Base-by-base conservation (phyloP, 1,140 invertebrate genomes). In the Lepidurus arcticus region DNA sequence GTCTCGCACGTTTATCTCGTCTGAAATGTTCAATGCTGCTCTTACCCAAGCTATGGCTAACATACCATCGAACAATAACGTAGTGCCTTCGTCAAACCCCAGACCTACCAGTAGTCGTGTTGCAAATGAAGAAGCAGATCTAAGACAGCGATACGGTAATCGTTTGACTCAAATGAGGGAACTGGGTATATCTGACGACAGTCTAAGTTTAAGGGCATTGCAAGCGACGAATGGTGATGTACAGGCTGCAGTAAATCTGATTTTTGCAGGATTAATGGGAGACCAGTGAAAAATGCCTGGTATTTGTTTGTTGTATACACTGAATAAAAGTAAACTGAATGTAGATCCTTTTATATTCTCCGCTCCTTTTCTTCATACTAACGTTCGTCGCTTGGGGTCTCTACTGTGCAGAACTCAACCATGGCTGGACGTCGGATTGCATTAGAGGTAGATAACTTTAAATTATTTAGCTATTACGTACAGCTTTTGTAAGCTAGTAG, bases 181-280 rank as follows among this genome's bases (percentile, higher is more conserved):
- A 44, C 85, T 87, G 84, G 87, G 87, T 8, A 87, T 88, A n/a
- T 83, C 83, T 76, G 86, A 88, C 82, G 86, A 87, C 75, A 84
- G 82, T 73, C 79, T 86, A n/a, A 86, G 85, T 74, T 80, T 84
- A 11, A 82, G 84, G 78, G 87, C 86, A 43, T 80, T 88, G 10
- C 82, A 85, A 76, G 85, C 85, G 7, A 87, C 86, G 34, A 85
- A 84, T 74, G 87, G 87, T 53, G 86, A 88, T 79, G 83, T 88
- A 9, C 84, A 87, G 73, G 84, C 85, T 45, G 87, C 87, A 24
- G 77, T 87, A 1, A 86, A 87, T 78, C 82, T 87, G 42, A 85
- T 88, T 74, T 87, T 87, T 83, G 86, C 85, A 24, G 82, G 83
- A 75, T 80, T 80, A 78, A 80, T 82, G 81, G 81, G 80, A 16